Base-by-base conservation (phyloP, 2,113 vertebrate genomes). In the Alethe castanea region DNA sequence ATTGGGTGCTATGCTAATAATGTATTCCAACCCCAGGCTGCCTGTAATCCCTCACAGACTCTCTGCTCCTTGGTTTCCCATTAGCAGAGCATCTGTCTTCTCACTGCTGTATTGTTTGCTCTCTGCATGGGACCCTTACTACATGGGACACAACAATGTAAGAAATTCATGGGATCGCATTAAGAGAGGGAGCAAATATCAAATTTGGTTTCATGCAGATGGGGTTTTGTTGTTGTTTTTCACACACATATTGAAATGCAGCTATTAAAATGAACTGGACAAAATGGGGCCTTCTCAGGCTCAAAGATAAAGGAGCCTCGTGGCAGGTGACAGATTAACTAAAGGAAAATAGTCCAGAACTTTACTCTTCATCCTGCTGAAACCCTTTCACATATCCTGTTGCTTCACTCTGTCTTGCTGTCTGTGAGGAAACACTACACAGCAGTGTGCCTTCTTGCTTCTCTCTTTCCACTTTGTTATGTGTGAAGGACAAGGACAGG, bases 71-170 rank as follows among this genome's bases (percentile, higher is more conserved):
- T 85, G 90, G 47, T 94, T 96, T 96, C 95, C 86, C 93, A 96
- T 95, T 96, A 95, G 94, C 70, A 85, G 94, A 96, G 92, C 95
- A 96, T 96, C 96, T 96, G 93, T 95, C 93, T 95, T 94, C 96
- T 96, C 77, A 1, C 91, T 92, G 92, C 81, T 95, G 88, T 23
- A 95, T 94, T 96, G 94, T 97, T 50, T 93, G 86, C 81, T 86
- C 93, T 93, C 97, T 96, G 93, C 92, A 80, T 96, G 96, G 83
- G 76, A 96, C 23, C 59, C 35, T 91, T 28, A 84, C 86, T 84
- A 96, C 94, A 94, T 45, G 83, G 92, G 78, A 86, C 44, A 53
- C 92, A 93, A 94, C 88, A 96, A 96, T 93, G 90, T 66, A 61
- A 91, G 92, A 95, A 96, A 96, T 96, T 94, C 74, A 95, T 74